Evolutionary conservation across 2,888 invertebrate genomes (phyloP), one percentile per base, ranked within the genome.

Genomic region (Caenorhabditis wallacei): DNA sequence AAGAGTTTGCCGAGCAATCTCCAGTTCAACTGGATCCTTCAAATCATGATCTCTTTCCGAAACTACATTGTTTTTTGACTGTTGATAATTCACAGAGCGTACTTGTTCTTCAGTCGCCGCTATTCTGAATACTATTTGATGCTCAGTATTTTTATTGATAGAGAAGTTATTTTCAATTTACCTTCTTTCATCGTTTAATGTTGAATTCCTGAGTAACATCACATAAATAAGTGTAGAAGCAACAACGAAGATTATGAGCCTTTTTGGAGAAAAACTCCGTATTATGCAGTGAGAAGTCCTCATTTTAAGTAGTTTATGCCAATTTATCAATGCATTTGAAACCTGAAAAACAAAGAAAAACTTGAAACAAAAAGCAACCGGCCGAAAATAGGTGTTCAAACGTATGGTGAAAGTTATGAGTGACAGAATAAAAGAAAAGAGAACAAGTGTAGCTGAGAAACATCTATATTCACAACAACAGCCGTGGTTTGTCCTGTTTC

Each of bases 1-100:
- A 1, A 85, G 46, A 1, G 85, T 85, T 57, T 85, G 82, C 2
- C 85, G 70, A 16, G 80, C 85, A 18, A 81, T 54, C 30, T 85
- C 85, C 4, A 85, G 30, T 46, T 85, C 85, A 0, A 69, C 63
- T 3, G 81, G 72, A 61, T 82, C 81, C 35, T 70, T 71, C 20
- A 84, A 46, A 20, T 74, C 76, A 20, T 66, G 66, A 0, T 22
- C 56, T 30, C 72, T 66, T 48, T 82, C 82, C 1, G 71, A 66
- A 13, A 70, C 54, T n/a, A 57, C 71, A 26, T 2, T 48, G 20
- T 72, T 76, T 30, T 64, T 64, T 5, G 63, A 66, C 61, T 74
- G 68, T n/a, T 61, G 80, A 4, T 63, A 26, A 53, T 59, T 53
- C 2, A 54, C 57, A 40, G 63, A 68, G 2, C 63, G 66, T 7